Evolutionary conservation across 1,140 invertebrate species (phyloP).

Genomic region (Drosophila bifasciata): DNA sequence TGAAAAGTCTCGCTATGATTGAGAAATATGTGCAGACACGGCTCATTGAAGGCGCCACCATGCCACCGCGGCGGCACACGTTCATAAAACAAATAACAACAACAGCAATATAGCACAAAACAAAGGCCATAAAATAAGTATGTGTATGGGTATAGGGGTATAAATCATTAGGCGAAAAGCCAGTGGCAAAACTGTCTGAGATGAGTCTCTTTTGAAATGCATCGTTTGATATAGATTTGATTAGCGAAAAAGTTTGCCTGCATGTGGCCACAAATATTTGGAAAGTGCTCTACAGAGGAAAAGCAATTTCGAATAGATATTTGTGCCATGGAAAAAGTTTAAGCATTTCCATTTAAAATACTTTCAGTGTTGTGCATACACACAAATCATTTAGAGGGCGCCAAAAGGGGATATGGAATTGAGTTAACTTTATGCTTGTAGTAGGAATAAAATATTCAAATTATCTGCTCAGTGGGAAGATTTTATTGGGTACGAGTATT

Average conservation of each 20-base stretch:
- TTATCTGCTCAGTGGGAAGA: too few relatives aligned
- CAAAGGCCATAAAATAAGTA: constrained; percentile 67
- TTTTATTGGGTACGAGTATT: too few relatives aligned
- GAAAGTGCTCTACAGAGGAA: too few relatives aligned
- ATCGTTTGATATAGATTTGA: constrained; percentile 13
- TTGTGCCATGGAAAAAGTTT: too few relatives aligned
- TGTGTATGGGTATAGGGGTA: constrained; percentile 45
- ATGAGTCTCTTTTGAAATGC: background rate
- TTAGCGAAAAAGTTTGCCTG: constrained; percentile 2
- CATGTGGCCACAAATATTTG: too few relatives aligned
- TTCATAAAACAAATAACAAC: constrained; percentile 1
- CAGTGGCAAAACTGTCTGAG: constrained; percentile 9
- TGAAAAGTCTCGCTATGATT: constrained; percentile 50
- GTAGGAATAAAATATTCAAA: too few relatives aligned
- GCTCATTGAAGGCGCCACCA: constrained; percentile 56
- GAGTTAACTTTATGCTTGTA: too few relatives aligned
- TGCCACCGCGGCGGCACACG: constrained; percentile 39
- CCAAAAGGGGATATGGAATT: too few relatives aligned
- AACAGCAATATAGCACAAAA: constrained; percentile 24
- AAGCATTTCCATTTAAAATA: too few relatives aligned
- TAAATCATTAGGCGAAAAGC: constrained; percentile 63
- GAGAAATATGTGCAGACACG: constrained; percentile 56
- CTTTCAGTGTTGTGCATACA: too few relatives aligned
- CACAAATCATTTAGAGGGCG: too few relatives aligned
- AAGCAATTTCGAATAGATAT: too few relatives aligned